These are phyloP conservation scores for Lepidurus couesii DNA, from an alignment of 1,140 invertebrate species.

Conservation along the genomic window DNA sequence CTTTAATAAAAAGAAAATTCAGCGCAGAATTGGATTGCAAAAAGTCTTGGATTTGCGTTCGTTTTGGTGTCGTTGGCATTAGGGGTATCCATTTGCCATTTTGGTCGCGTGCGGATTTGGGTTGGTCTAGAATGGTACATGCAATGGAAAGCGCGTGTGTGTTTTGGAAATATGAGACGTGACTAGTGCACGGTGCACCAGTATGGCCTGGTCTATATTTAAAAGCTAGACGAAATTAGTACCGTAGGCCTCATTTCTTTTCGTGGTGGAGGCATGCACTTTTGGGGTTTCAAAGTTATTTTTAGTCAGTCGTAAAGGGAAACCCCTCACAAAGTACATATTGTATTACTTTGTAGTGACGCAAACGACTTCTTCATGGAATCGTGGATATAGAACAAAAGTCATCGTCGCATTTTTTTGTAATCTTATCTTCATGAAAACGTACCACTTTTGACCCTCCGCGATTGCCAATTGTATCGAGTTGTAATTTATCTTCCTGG, in stretches of 20 bases:
- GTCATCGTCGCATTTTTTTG: background rate
- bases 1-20: no score
- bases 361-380: background rate
- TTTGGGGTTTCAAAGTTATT: slow-evolving; percentile 6
- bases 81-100: no score
- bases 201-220: background rate
- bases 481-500: no score
- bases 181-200: background rate
- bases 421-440: no score
- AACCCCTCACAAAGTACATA: background rate
- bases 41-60: no score
- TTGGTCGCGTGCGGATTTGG: no score
- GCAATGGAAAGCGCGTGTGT: background rate
- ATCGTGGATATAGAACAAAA: background rate
- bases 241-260: background rate
- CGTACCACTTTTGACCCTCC: no score
- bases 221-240: background rate
- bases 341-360: background rate
- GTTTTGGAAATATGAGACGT: background rate
- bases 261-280: background rate
- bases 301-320: background rate
- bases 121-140: no score
- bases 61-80: no score
- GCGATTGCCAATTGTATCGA: no score
- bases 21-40: no score